Percentiles rank a stretch among this genome's conserved stretches.
phyloP scores from a whole-genome alignment of 2,113 vertebrate genomes.

The Oncorhynchus gorbuscha region DNA sequence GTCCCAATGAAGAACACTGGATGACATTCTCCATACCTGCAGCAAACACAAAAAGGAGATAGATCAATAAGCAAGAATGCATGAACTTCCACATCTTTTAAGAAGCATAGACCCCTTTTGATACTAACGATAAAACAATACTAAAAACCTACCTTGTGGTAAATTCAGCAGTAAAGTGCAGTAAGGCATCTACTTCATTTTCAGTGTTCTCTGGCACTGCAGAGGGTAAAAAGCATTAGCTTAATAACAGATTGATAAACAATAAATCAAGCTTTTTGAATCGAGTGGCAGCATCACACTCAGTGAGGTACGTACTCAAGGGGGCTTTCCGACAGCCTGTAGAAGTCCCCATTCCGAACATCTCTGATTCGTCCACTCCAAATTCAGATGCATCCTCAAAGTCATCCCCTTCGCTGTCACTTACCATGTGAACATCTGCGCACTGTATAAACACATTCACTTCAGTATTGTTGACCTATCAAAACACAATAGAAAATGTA shows the following conservation, averaged over 20 bases:
- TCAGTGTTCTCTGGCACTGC: constrained; percentile 98
- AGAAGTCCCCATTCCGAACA: constrained; percentile 91
- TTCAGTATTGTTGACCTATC: background rate
- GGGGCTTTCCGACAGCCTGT: constrained; percentile 88
- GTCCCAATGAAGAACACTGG: constrained; percentile 98
- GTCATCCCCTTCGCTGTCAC: constrained; percentile 98
- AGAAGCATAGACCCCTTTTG: background rate
- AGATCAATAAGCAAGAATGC: too few species aligned
- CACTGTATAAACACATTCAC: constrained; percentile 66
- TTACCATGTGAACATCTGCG: constrained; percentile 98
- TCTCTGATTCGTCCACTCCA: constrained; percentile 95
- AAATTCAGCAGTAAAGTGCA: constrained; percentile 99
- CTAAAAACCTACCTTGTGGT: constrained; percentile 87
- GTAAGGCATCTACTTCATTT: constrained; percentile 98
- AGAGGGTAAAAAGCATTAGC: background rate
- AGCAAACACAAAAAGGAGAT: too few species aligned
- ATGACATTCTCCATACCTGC: constrained; percentile 96
- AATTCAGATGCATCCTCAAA: constrained; percentile 98
- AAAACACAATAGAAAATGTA: background rate
- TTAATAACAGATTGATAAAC: background rate
- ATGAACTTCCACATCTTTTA: too few species aligned
- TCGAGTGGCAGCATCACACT: background rate
- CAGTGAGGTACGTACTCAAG: constrained; percentile 84
- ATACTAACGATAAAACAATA: background rate
- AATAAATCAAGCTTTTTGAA: background rate